Evolutionary conservation across 2,888 invertebrate species (phyloP), one percentile per base, ranked within the genome.

Genomic region (Pachydiplax longipennis): DNA sequence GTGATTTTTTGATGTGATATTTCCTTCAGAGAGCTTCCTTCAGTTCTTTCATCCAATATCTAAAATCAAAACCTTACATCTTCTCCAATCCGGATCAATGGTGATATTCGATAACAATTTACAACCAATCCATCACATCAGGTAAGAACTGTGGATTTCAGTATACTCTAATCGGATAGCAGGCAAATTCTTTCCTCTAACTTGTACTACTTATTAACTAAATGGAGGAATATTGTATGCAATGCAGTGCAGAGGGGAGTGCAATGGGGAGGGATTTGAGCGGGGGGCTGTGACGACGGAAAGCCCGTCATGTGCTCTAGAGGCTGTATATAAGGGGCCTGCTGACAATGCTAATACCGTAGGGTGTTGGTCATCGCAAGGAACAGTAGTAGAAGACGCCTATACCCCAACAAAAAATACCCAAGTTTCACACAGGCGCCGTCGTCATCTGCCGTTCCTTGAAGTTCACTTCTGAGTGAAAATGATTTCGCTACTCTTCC

Each of bases 401-500:
- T 37, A 22, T 83, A 65, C 87, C 61, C 87, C 22, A 61, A 31
- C 25, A 31, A 22, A 61, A n/a, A 35, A 87, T 87, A 61, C 61
- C 61, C n/a, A 53, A 83, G 82, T 87, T 58, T 87, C 87, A 58
- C 61, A 13, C 15, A 37, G 87, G 37, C 87, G 61, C 87, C 87
- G 65, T 87, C 87, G 87, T 61, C 53, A 61, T 37, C 87, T 61
- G 58, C 61, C 35, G 48, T 22, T 87, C 87, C 87, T 83, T 83
- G 53, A 10, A 10, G 83, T 65, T 65, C 58, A 35, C 83, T 58
- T 83, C 58, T 31, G 53, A 22, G n/a, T 37, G 61, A 37, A 61
- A 5, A 94, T 95, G 95, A 93, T 94, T 93, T 94, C 94, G 91
- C 92, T 94, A 91, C 92, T 94, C 91, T 93, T 94, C 92, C 93